phyloP scores from a whole-genome alignment of 2,888 invertebrate species.

The Agrochola lota region DNA sequence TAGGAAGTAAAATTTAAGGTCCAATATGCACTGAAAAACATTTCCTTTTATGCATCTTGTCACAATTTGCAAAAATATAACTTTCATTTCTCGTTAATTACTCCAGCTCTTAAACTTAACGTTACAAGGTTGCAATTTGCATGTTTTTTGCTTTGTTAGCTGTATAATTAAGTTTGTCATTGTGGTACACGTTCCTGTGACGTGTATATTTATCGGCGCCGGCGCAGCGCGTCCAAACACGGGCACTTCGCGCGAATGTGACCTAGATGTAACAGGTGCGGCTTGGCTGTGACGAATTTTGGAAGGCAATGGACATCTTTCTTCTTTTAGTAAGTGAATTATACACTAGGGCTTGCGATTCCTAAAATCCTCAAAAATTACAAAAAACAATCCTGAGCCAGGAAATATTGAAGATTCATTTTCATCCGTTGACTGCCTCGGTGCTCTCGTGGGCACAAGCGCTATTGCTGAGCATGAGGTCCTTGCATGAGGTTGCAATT shows the following conservation, averaged over 20 bases:
- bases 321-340: background rate
- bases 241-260: conserved; percentile 86
- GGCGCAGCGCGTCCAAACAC: conserved; percentile 84
- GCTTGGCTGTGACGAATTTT: conserved; percentile 68
- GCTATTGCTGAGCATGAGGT: too few relatives aligned
- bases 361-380: too few relatives aligned
- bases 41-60: conserved; percentile 59
- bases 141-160: background rate
- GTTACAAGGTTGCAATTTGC: conserved; percentile 27
- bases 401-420: background rate
- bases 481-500: too few relatives aligned
- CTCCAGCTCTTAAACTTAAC: fast-evolving
- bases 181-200: conserved; percentile 81
- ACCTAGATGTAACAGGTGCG: conserved; percentile 80
- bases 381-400: too few relatives aligned
- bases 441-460: too few relatives aligned
- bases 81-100: conserved; percentile 13
- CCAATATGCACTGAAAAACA: conserved; percentile 53
- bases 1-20: conserved; percentile 25
- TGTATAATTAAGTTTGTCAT: conserved; percentile 59
- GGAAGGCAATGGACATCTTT: conserved; percentile 3
- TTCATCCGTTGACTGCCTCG: background rate
- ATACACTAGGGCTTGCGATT: too few relatives aligned
- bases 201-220: conserved; percentile 86
- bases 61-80: conserved; percentile 44